Evolutionary conservation across 2,888 invertebrate genomes (phyloP).

Genomic region (Drosophila gaucha): DNA sequence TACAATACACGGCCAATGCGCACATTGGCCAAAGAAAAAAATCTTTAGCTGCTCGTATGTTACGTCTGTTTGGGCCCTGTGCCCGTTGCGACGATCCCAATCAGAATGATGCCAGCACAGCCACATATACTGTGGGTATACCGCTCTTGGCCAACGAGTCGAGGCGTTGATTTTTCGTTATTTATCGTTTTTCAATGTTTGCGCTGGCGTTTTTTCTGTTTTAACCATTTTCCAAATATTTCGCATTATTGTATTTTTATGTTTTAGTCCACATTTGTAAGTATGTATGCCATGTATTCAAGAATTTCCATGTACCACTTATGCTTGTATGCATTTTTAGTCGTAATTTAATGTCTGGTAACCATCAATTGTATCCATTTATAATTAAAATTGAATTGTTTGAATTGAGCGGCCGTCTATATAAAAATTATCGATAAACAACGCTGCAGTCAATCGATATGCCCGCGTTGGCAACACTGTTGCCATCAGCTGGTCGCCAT

Average conservation of each 20-base stretch:
- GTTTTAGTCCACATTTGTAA: constrained; percentile 31
- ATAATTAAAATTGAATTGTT: constrained; percentile 89
- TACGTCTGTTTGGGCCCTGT: constrained; percentile 79
- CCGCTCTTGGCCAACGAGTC: constrained; percentile 68
- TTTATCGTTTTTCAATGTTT: constrained; percentile 12
- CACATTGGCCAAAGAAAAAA: constrained; percentile 36
- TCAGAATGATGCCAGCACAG: constrained; percentile 53
- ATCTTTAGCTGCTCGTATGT: constrained; percentile 66
- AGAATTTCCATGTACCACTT: background rate
- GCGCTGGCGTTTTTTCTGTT: constrained; percentile 31
- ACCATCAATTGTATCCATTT: background rate
- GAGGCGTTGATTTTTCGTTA: constrained; percentile 28
- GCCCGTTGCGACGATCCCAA: constrained; percentile 71
- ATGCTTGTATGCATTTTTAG: constrained; percentile 16
- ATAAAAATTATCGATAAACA: constrained; percentile 5
- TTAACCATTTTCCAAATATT: constrained; percentile 7
- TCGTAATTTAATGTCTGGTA: constrained; percentile 4
- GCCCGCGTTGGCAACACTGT: constrained; percentile 4
- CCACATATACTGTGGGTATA: constrained; percentile 66
- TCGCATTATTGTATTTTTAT: constrained; percentile 29
- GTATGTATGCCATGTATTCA: constrained; percentile 25
- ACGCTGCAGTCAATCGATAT: background rate
- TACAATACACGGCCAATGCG: background rate
- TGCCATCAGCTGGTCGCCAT: constrained; percentile 28
- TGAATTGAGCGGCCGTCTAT: background rate